Base-by-base conservation (phyloP, 2,888 invertebrate genomes). In the Drosophila incognita region DNA sequence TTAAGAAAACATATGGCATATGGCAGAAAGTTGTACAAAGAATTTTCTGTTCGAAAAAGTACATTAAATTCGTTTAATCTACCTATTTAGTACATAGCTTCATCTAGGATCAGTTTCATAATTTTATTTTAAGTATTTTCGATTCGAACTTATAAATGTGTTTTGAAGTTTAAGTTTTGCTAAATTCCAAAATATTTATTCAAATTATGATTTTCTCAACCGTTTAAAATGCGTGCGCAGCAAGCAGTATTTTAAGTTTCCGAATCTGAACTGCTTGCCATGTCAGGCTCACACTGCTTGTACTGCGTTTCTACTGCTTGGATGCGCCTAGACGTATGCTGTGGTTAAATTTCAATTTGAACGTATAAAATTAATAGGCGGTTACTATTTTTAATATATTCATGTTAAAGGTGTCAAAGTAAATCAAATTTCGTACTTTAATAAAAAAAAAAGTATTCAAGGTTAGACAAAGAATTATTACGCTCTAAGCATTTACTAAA, bases 251-350 rank as follows among this genome's bases (percentile, higher is more conserved):
- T 0, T 18, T 0, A 8, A 13, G 1, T 36, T n/a, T 27, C 2
- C 11, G 6, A 0, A 0, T 2, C 0, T 38, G 0, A 24, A 58
- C 76, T 72, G 72, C 68, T 72, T 80, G 38, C 0, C 1, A 7
- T 29, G 2, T 2, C 8, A 1, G 3, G 1, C 6, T 0, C 0
- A 0, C 6, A 36, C 76, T 74, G 79, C 79, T 73, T 61, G 2
- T 8, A 29, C n/a, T 33, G 13, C 2, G 0, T n/a, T 7, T 29
- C 0, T 0, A 56, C 76, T 67, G 67, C 76, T 59, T 76, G 27
- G 1, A 1, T 4, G 10, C 18, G 51, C 58, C 71, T 71, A 38
- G 49, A 42, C 69, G 67, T 67, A 68, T 68, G 77, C 71, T 49
- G 58, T 51, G 29, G 8, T 46, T 72, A 49, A 56, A 65, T 31